A percentile compares a stretch with the other conserved stretches of the same genome.
Evolutionary conservation across 2,888 invertebrate species (phyloP).

Genomic region (Phragmatobia fuliginosa): DNA sequence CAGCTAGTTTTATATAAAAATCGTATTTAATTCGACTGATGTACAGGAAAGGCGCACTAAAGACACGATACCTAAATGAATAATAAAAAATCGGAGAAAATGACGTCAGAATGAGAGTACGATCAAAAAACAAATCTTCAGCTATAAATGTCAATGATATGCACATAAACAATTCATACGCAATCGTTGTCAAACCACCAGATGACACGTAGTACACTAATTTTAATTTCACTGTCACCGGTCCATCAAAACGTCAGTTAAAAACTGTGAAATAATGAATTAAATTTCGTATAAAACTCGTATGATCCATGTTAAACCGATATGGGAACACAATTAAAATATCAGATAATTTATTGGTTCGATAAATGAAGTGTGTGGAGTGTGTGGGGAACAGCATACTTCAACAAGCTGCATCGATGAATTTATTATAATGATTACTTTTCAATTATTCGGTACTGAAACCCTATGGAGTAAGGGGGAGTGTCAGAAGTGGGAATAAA

Average conservation of each 20-base stretch:
- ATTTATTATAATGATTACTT: not conserved
- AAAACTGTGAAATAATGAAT: slow-evolving; percentile 69
- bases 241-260: slow-evolving; percentile 64
- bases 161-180: not conserved
- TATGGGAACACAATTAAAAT: slow-evolving; percentile 67
- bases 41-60: not conserved
- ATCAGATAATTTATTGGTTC: slow-evolving; percentile 53
- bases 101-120: not conserved
- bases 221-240: slow-evolving; percentile 60
- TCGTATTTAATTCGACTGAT: too few species aligned
- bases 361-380: slow-evolving; percentile 11
- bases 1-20: too few species aligned
- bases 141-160: not conserved
- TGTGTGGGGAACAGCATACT: not conserved
- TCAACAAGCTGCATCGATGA: not conserved
- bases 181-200: not conserved
- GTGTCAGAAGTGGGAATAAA: not conserved
- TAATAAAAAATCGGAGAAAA: not conserved
- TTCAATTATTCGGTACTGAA: not conserved
- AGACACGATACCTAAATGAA: not conserved
- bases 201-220: slow-evolving; percentile 57
- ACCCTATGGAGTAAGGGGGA: not conserved
- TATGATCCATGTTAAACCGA: slow-evolving; percentile 44
- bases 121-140: not conserved
- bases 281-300: slow-evolving; percentile 66